Percentiles rank a stretch among this genome's conserved stretches.
These are phyloP conservation scores for Philaenus spumarius DNA, from an alignment of 1,140 invertebrate genomes.

Conservation along the genomic window DNA sequence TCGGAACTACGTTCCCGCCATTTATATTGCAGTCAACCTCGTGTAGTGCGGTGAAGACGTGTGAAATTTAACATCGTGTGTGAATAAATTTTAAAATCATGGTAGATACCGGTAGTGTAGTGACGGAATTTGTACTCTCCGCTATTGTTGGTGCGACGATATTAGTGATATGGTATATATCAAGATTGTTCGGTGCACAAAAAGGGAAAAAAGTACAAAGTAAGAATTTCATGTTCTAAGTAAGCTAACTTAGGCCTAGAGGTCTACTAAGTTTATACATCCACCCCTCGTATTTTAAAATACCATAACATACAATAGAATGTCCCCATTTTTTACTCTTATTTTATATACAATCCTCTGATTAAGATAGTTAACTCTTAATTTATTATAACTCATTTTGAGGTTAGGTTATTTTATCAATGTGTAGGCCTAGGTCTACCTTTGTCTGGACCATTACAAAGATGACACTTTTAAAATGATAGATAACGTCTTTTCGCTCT, in stretches of 20 bases:
- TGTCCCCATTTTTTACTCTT: background rate
- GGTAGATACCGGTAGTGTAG: slow-evolving; percentile 13
- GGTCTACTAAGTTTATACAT: background rate
- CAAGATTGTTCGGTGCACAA: slow-evolving; percentile 12
- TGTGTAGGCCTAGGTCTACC: too few relatives aligned
- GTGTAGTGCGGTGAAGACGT: background rate
- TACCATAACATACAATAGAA: background rate
- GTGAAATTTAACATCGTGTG: background rate
- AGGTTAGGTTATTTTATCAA: too few relatives aligned
- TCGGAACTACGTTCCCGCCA: slow-evolving; percentile 4
- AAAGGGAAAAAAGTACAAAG: slow-evolving; percentile 16
- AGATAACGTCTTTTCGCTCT: too few relatives aligned
- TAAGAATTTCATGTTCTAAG: slow-evolving; percentile 3
- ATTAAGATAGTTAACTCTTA: background rate
- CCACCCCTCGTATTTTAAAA: background rate
- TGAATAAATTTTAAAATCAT: slow-evolving; percentile 1
- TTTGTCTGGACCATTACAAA: too few relatives aligned
- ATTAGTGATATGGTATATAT: slow-evolving; percentile 18
- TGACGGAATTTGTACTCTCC: slow-evolving; percentile 12
- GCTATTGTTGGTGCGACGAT: slow-evolving; percentile 16
- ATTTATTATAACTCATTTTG: background rate
- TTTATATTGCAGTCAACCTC: background rate
- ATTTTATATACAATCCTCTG: background rate
- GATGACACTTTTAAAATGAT: too few relatives aligned
- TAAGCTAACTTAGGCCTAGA: background rate